Conservation (phyloP, 2,797 vertebrate species). For the Lutjanus campechanus region DNA sequence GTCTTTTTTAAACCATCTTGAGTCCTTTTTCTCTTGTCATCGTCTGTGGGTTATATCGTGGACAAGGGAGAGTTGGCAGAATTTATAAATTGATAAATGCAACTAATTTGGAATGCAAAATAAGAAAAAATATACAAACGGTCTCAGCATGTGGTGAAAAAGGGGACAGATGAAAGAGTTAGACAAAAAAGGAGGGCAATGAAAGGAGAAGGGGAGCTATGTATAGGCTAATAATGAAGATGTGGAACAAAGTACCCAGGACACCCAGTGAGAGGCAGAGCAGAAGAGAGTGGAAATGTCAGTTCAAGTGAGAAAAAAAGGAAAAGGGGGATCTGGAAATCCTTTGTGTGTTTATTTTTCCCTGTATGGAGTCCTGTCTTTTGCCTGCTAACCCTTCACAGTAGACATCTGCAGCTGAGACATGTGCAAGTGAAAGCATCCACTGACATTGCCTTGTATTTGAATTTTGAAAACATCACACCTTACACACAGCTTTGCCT, state of each 20-base stretch:
- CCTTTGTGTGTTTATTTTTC: background rate
- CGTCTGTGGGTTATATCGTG: conserved; percentile 14
- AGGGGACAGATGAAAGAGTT: conserved; percentile 8
- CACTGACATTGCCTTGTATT: background rate
- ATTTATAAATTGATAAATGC: conserved; percentile 51
- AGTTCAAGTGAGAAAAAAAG: background rate
- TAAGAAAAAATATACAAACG: conserved; percentile 56
- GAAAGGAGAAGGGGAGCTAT: conserved; percentile 28
- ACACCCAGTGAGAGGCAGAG: conserved; percentile 34
- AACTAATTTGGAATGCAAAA: conserved; percentile 52
- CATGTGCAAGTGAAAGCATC: background rate
- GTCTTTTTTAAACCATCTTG: conserved; percentile 1
- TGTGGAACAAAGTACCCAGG: conserved; percentile 28
- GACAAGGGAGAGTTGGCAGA: conserved; percentile 18
- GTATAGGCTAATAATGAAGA: conserved; percentile 44
- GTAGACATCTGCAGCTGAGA: conserved; percentile 4
- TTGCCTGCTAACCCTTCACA: conserved; percentile 34
- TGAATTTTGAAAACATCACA: background rate
- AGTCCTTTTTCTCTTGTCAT: conserved; percentile 10
- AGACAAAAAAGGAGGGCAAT: conserved; percentile 31
- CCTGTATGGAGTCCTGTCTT: conserved; percentile 10
- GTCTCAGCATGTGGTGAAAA: conserved; percentile 56
- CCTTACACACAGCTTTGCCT: background rate
- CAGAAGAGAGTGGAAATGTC: conserved; percentile 3
- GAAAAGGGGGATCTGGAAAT: background rate